Percentiles rank a stretch among this genome's conserved stretches.
These are phyloP conservation scores for Aromia moschata DNA, from an alignment of 2,888 invertebrate genomes.

Conservation along the genomic window DNA sequence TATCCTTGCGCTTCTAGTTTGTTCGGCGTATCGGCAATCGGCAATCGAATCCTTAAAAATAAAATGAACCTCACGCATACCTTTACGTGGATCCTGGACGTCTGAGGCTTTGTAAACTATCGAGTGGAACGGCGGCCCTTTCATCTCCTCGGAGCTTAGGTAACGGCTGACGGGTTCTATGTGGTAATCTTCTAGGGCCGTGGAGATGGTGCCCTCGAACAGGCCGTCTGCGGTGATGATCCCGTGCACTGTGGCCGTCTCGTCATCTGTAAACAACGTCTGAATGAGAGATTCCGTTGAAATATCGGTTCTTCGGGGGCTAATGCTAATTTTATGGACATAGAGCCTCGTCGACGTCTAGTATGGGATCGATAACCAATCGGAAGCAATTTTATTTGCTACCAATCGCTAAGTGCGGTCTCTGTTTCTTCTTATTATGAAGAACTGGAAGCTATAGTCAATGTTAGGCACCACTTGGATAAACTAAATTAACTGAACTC, in stretches of 20 bases:
- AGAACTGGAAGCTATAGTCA: background rate
- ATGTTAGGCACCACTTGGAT: background rate
- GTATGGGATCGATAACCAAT: background rate
- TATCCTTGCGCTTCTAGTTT: too few species aligned
- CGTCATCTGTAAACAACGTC: slow-evolving; percentile 74
- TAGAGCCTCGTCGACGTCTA: background rate
- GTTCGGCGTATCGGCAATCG: too few species aligned
- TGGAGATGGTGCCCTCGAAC: slow-evolving; percentile 88
- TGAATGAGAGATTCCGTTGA: background rate
- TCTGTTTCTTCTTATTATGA: background rate
- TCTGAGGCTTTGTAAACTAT: slow-evolving; percentile 86
- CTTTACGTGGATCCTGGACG: slow-evolving; percentile 67
- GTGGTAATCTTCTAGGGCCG: slow-evolving; percentile 81
- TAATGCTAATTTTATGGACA: background rate
- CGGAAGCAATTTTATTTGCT: background rate
- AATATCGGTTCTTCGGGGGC: background rate
- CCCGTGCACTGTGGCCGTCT: slow-evolving; percentile 83
- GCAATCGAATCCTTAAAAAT: too few species aligned
- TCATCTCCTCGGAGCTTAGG: slow-evolving; percentile 32
- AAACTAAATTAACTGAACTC: too few species aligned
- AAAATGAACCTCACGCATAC: slow-evolving; percentile 22
- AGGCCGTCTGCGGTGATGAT: slow-evolving; percentile 86
- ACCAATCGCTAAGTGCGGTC: background rate
- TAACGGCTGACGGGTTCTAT: slow-evolving; percentile 83
- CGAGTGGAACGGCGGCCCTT: slow-evolving; percentile 71